Percentiles rank a stretch among this genome's conserved stretches.
Evolutionary conservation across 2,888 invertebrate species (phyloP).

Genomic region (Tribolium freemani): DNA sequence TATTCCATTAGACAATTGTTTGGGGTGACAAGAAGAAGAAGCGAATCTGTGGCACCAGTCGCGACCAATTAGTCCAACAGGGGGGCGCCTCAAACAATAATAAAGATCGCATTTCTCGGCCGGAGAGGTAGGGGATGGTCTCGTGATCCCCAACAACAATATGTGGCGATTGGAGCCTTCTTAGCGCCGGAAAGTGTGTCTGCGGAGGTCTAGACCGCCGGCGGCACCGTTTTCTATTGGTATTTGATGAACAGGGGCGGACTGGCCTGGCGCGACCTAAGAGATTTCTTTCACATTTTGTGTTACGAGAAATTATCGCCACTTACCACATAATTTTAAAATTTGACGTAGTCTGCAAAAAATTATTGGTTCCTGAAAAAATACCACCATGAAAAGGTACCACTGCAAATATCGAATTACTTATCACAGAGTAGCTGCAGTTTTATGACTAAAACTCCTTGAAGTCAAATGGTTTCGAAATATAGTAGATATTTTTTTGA

Average conservation of each 20-base stretch:
- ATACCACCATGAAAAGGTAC: no score
- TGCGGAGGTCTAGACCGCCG: slow-evolving; percentile 56
- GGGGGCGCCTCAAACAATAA: slow-evolving; percentile 46
- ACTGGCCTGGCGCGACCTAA: slow-evolving; percentile 1
- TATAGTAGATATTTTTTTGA: no score
- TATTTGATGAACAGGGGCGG: slow-evolving; percentile 52
- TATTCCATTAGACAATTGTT: slow-evolving; percentile 7
- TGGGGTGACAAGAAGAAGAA: not conserved
- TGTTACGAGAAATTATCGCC: no score
- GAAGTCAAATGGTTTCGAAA: no score
- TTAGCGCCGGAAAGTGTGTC: slow-evolving; percentile 56
- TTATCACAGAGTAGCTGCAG: no score
- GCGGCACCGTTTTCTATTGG: slow-evolving; percentile 53
- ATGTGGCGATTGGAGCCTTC: slow-evolving; percentile 58
- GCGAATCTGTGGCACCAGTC: slow-evolving; percentile 17
- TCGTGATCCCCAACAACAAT: slow-evolving; percentile 51
- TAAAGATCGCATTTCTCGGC: slow-evolving; percentile 48
- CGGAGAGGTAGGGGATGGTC: slow-evolving; percentile 15
- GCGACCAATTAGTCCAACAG: slow-evolving; percentile 44
- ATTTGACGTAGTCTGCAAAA: no score
- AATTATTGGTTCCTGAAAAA: no score
- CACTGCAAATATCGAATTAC: no score
- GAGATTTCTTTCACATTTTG: no score
- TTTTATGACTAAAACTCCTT: no score
- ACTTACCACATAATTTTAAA: no score